phyloP scores from a whole-genome alignment of 2,113 vertebrate genomes.

The Chloropsis hardwickii region DNA sequence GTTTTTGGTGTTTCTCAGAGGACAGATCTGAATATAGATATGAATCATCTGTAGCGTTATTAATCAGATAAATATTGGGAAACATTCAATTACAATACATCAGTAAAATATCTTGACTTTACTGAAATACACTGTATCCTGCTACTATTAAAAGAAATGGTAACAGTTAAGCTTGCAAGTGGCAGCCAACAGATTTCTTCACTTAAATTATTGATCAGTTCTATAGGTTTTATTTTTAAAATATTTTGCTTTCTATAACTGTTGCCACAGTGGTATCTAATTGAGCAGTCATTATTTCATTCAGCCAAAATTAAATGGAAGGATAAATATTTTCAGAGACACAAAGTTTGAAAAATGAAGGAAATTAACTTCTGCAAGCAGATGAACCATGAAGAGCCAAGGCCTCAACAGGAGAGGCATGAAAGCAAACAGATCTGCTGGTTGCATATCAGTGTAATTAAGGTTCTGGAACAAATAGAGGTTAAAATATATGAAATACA shows the following conservation, averaged over 20 bases:
- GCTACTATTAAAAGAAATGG: not conserved
- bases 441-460: not conserved
- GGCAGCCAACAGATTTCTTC: not conserved
- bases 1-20: not conserved
- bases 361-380: not conserved
- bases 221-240: not conserved
- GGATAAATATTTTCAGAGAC: not conserved
- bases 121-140: not conserved
- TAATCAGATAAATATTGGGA: not conserved
- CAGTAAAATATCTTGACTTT: not conserved
- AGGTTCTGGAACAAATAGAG: not conserved
- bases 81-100: not conserved
- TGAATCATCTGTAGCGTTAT: not conserved
- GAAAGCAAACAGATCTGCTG: not conserved
- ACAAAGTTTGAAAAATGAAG: not conserved
- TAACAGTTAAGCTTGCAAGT: not conserved
- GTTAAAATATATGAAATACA: not conserved
- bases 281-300: not conserved
- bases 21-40: not conserved
- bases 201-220: not conserved
- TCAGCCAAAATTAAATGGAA: not conserved
- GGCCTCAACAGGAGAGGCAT: not conserved
- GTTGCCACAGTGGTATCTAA: not conserved
- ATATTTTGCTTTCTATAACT: not conserved
- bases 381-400: not conserved